These are phyloP conservation scores for Crocuta crocuta DNA, from an alignment of 2,113 vertebrate genomes.

Conservation along the genomic window DNA sequence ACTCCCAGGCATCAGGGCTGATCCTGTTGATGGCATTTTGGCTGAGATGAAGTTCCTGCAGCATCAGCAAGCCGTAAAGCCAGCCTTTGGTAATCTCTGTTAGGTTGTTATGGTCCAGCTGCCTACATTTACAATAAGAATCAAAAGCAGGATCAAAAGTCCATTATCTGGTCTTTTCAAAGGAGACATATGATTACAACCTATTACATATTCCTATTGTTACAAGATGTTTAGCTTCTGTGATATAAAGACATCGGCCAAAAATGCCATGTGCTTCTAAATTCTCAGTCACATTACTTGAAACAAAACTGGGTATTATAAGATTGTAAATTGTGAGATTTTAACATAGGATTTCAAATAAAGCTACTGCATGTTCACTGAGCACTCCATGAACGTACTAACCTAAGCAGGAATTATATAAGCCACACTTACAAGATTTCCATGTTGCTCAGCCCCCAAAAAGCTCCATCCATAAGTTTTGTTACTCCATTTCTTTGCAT, in stretches of 20 bases:
- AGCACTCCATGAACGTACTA: neutral
- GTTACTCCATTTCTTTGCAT: slow-evolving; percentile 94
- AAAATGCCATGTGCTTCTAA: neutral
- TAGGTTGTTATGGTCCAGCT: slow-evolving; percentile 97
- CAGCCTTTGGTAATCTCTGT: slow-evolving; percentile 98
- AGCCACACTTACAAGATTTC: slow-evolving; percentile 93
- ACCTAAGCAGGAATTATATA: neutral
- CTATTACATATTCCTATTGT: neutral
- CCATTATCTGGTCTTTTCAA: slow-evolving; percentile 45
- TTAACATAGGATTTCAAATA: neutral
- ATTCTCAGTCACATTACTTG: neutral
- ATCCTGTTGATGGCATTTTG: slow-evolving; percentile 96
- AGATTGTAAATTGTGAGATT: neutral
- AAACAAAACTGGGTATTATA: neutral
- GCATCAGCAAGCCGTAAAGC: slow-evolving; percentile 96
- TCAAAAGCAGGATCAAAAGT: slow-evolving; percentile 56
- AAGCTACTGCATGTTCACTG: neutral
- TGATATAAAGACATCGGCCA: neutral
- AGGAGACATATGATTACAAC: neutral
- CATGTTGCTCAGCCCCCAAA: slow-evolving; percentile 97
- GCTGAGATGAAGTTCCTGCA: slow-evolving; percentile 96
- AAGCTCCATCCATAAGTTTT: slow-evolving; percentile 97
- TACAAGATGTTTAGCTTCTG: neutral
- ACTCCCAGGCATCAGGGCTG: slow-evolving; percentile 97
- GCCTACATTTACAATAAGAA: slow-evolving; percentile 86